A percentile compares a stretch with the other conserved stretches of the same genome.
These are phyloP conservation scores for Leptodactylus fallax DNA, from an alignment of 2,797 vertebrate species.

Conservation along the genomic window DNA sequence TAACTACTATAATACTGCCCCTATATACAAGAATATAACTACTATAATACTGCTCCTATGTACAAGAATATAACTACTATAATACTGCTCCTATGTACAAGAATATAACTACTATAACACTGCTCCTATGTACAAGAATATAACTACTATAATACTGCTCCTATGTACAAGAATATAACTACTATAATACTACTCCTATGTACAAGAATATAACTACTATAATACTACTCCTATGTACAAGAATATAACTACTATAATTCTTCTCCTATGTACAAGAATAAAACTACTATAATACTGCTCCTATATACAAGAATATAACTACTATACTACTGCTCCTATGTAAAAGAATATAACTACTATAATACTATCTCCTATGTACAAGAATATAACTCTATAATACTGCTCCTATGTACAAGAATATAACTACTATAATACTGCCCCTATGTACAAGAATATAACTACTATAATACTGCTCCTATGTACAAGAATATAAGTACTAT, in stretches of 20 bases:
- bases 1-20: background rate
- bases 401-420: constrained; percentile 3
- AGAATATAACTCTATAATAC: constrained; percentile 20
- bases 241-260: constrained; percentile 3
- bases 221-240: background rate
- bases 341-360: constrained; percentile 3
- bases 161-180: too few species aligned
- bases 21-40: background rate
- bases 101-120: background rate
- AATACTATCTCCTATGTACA: constrained; percentile 1
- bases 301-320: constrained; percentile 7
- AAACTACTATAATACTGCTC: constrained; percentile 1
- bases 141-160: too few species aligned
- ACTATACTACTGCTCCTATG: background rate
- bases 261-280: background rate
- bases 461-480: background rate
- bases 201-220: constrained; percentile 10
- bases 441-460: constrained; percentile 6
- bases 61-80: background rate
- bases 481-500: background rate
- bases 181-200: too few species aligned
- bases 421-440: constrained; percentile 7
- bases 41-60: background rate
- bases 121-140: background rate
- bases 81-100: background rate